A percentile compares a stretch with the other conserved stretches of the same genome.
Conservation (phyloP, 1,140 invertebrate species). For the Drosophila serrata region DNA sequence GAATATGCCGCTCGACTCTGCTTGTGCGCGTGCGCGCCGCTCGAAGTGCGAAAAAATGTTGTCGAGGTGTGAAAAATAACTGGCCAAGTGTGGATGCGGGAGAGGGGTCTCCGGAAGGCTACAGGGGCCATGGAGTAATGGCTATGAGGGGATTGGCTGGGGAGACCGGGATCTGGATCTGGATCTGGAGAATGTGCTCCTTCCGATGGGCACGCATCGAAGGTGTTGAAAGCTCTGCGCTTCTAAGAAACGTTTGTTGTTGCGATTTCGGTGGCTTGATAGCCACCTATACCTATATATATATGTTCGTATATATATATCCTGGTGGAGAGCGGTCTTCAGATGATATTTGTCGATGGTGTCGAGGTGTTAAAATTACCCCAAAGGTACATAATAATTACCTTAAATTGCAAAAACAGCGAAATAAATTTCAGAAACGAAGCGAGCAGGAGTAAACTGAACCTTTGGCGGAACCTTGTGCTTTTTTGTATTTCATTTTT, state of each 20-base stretch:
- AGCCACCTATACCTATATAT: constrained; percentile 43
- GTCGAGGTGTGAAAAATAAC: constrained; percentile 85
- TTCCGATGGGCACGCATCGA: constrained; percentile 66
- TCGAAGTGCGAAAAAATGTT: constrained; percentile 83
- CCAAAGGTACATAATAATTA: constrained; percentile 85
- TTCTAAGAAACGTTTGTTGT: constrained; percentile 81
- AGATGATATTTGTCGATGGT: constrained; percentile 85
- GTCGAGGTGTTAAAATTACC: constrained; percentile 85
- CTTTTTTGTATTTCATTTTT: constrained; percentile 4
- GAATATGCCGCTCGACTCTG: constrained; percentile 56
- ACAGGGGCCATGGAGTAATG: constrained; percentile 5
- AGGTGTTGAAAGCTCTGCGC: constrained; percentile 82
- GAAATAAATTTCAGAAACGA: constrained; percentile 78
- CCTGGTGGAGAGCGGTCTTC: constrained; percentile 20
- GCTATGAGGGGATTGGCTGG: not conserved
- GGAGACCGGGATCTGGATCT: not conserved
- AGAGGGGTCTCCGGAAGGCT: constrained; percentile 1
- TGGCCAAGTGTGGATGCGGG: constrained; percentile 39
- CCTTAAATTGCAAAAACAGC: constrained; percentile 85
- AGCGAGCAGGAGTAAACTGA: constrained; percentile 4
- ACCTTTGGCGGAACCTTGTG: constrained; percentile 48
- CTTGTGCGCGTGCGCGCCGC: constrained; percentile 7
- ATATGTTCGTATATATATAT: not conserved
- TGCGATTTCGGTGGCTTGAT: constrained; percentile 73
- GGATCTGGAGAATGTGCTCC: constrained; percentile 23